Evolutionary conservation across 2,797 vertebrate species (phyloP).

Genomic region (Neopelma chrysocephalum): DNA sequence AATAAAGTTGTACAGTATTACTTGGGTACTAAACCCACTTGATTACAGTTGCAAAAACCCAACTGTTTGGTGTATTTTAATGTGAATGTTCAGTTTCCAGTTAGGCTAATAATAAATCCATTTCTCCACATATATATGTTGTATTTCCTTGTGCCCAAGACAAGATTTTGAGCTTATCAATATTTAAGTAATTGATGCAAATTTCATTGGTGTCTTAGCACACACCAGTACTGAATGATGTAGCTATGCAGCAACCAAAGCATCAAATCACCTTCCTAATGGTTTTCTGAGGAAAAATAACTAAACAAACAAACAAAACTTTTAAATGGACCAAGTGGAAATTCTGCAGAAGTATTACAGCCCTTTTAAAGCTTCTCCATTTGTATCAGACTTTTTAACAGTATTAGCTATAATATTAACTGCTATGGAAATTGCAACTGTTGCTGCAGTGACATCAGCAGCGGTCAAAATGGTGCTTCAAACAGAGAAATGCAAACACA

Average conservation of each 20-base stretch:
- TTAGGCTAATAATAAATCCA: neutral
- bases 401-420: slow-evolving; percentile 14
- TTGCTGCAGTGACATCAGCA: neutral
- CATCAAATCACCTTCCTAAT: neutral
- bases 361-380: neutral
- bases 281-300: neutral
- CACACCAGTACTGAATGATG: neutral
- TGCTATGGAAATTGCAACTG: slow-evolving; percentile 20
- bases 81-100: neutral
- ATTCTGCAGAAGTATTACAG: neutral
- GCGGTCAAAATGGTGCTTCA: neutral
- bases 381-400: neutral
- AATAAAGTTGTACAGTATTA: neutral
- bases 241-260: neutral
- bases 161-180: neutral
- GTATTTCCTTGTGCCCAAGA: neutral
- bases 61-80: neutral
- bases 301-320: neutral
- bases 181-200: neutral
- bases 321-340: accelerated
- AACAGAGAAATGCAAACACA: neutral
- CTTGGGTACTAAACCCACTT: neutral
- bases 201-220: neutral
- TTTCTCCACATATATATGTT: neutral
- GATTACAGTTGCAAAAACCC: neutral